A percentile compares a stretch with the other conserved stretches of the same genome.
These are phyloP conservation scores for Neodiprion fabricii DNA, from an alignment of 1,140 invertebrate species.

Conservation along the genomic window DNA sequence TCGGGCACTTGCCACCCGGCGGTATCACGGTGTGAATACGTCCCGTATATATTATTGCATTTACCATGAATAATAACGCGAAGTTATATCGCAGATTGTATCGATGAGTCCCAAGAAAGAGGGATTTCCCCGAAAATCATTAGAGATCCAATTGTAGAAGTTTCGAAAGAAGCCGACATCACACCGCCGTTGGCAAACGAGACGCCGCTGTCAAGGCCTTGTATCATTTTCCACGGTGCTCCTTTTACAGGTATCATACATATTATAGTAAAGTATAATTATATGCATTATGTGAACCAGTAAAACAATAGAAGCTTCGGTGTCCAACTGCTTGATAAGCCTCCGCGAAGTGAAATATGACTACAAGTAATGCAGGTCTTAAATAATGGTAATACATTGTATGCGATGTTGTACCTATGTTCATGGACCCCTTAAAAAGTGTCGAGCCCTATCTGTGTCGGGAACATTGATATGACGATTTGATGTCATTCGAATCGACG, in stretches of 20 bases:
- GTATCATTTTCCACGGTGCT: conserved; percentile 49
- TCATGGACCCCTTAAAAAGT: no score
- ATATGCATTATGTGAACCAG: background rate
- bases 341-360: no score
- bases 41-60: background rate
- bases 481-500: no score
- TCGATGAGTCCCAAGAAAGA: conserved; percentile 35
- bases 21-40: no score
- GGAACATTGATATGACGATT: no score
- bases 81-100: conserved; percentile 32
- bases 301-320: no score
- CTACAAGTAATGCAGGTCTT: background rate
- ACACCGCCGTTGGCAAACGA: background rate
- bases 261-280: background rate
- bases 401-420: no score
- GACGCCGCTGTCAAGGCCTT: conserved; percentile 11
- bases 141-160: conserved; percentile 41
- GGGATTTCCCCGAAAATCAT: conserved; percentile 32
- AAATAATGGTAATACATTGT: no score
- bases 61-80: background rate
- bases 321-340: no score
- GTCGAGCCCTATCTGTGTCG: no score
- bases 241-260: conserved; percentile 42
- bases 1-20: no score
- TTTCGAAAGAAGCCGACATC: conserved; percentile 23